Conservation (phyloP, 2,888 invertebrate genomes). For the Scaptomyza reducta region DNA sequence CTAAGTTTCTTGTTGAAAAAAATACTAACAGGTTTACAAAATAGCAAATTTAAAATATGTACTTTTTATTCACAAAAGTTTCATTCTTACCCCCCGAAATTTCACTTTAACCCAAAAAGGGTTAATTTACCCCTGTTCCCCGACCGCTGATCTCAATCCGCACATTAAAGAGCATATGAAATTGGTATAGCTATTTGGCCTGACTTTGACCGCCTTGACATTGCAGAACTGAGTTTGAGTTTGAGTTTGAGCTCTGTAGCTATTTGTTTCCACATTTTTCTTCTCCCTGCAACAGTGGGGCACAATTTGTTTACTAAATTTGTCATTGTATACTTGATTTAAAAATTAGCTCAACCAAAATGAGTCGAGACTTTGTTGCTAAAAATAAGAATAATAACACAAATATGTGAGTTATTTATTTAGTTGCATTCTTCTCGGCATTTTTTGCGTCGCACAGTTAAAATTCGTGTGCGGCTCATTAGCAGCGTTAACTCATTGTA, state of each 20-base stretch:
- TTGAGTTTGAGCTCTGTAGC: conserved; percentile 6
- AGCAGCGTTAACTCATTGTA: conserved; percentile 39
- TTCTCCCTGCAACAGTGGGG: conserved; percentile 17
- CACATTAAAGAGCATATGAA: conserved; percentile 7
- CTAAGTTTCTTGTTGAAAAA: no score
- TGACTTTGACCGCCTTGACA: conserved; percentile 16
- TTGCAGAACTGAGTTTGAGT: not conserved
- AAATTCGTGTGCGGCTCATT: conserved; percentile 60
- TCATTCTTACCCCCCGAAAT: no score
- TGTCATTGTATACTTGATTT: conserved; percentile 52
- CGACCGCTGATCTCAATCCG: no score
- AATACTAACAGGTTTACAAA: no score
- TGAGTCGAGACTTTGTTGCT: conserved; percentile 5
- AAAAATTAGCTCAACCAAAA: conserved; percentile 65
- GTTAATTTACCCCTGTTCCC: no score
- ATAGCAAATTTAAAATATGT: no score
- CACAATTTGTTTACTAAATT: conserved; percentile 60
- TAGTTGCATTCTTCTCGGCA: conserved; percentile 1
- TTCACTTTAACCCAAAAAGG: no score
- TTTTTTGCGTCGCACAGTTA: conserved; percentile 22
- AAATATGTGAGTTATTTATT: conserved; percentile 30
- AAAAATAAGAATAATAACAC: conserved; percentile 61
- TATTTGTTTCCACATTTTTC: not conserved
- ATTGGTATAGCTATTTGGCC: not conserved
- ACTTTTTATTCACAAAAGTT: no score